Conservation (phyloP, 2,113 vertebrate genomes). For the Eubucco bourcierii region DNA sequence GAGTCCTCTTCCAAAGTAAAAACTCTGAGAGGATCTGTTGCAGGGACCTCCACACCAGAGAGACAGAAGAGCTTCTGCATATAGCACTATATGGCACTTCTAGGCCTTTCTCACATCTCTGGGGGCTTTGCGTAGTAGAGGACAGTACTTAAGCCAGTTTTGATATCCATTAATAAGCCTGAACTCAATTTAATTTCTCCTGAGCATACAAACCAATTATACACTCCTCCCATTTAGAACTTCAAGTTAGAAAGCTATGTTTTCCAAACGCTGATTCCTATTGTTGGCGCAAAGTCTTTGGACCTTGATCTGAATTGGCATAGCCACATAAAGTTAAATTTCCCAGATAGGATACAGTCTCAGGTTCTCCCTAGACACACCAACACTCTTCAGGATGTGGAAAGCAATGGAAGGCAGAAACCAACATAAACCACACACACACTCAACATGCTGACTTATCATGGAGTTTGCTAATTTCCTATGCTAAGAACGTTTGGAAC, state of each 20-base stretch:
- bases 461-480: background rate
- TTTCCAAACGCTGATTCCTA: background rate
- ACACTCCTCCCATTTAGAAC: background rate
- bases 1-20: background rate
- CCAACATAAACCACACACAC: background rate
- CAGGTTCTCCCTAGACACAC: background rate
- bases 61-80: background rate
- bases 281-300: background rate
- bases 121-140: background rate
- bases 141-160: background rate
- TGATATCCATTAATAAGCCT: background rate
- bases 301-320: background rate
- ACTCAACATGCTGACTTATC: background rate
- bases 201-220: background rate
- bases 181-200: background rate
- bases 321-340: background rate
- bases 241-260: background rate
- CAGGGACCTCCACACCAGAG: background rate
- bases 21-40: background rate
- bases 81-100: background rate
- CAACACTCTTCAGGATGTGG: background rate
- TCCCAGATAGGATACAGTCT: background rate
- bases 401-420: background rate
- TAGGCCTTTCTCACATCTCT: background rate
- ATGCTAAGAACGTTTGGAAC: conserved; percentile 40